phyloP scores from a whole-genome alignment of 1,140 invertebrate genomes.

The Macrotrachela quadricornifera region DNA sequence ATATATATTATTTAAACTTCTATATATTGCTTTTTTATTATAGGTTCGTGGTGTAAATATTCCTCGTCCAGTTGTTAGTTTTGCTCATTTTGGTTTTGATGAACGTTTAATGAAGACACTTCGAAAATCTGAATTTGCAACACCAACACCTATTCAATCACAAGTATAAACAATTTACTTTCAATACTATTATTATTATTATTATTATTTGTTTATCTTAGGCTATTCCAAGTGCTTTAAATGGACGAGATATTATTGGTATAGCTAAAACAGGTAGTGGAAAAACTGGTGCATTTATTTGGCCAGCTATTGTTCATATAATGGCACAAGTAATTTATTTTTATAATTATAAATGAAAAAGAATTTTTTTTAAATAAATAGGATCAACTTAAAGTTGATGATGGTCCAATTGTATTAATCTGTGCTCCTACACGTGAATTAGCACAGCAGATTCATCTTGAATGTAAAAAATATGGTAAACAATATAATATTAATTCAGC shows the following conservation, averaged over 20 bases:
- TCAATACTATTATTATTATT: neutral
- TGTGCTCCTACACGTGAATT: constrained; percentile 88
- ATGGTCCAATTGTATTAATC: constrained; percentile 88
- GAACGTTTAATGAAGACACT: constrained; percentile 62
- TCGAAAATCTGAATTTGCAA: constrained; percentile 56
- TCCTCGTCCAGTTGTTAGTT: constrained; percentile 73
- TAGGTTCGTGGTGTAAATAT: constrained; percentile 47
- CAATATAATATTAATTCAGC: constrained; percentile 83
- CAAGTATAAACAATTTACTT: constrained; percentile 23
- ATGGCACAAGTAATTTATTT: constrained; percentile 37
- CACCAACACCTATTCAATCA: constrained; percentile 43
- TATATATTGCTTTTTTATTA: no score
- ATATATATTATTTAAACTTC: no score
- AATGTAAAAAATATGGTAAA: constrained; percentile 65
- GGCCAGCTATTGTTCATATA: constrained; percentile 86
- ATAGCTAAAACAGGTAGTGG: constrained; percentile 93
- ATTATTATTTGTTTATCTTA: constrained; percentile 28
- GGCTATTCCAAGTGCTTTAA: constrained; percentile 67
- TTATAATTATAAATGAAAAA: no score
- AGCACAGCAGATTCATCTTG: neutral
- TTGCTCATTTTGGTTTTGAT: constrained; percentile 94
- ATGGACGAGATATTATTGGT: constrained; percentile 46
- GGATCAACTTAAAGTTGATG: constrained; percentile 41
- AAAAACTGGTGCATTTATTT: constrained; percentile 91
- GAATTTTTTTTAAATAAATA: constrained; percentile 32